Conservation (phyloP, 2,113 vertebrate genomes). For the Nicator chloris region DNA sequence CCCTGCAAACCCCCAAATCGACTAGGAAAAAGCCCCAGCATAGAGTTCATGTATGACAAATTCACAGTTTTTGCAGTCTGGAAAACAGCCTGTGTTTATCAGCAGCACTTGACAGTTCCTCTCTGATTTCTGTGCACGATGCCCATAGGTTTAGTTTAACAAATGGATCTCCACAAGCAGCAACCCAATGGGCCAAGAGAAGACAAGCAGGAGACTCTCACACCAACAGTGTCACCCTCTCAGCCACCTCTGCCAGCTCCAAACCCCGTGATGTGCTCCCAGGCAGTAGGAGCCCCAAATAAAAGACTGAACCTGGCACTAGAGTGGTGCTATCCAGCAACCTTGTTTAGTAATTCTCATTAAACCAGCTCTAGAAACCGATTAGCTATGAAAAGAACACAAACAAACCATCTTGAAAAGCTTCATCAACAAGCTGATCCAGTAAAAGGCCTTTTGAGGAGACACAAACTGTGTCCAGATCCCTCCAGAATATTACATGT, state of each 20-base stretch:
- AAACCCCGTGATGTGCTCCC: too few species aligned
- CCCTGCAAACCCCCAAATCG: not conserved
- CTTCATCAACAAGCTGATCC: not conserved
- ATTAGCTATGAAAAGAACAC: not conserved
- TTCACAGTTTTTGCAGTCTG: not conserved
- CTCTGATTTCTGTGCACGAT: not conserved
- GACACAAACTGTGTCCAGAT: not conserved
- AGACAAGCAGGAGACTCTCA: not conserved
- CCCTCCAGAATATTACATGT: not conserved
- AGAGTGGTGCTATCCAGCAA: not conserved
- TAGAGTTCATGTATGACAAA: not conserved
- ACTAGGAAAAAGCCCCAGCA: not conserved
- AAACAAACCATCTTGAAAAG: not conserved
- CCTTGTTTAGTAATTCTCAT: not conserved
- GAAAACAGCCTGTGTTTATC: not conserved
- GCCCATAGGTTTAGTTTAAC: not conserved
- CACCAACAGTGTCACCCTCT: not conserved
- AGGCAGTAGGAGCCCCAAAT: rapidly evolving
- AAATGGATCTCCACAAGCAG: not conserved
- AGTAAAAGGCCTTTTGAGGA: not conserved
- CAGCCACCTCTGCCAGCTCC: not conserved
- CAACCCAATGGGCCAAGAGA: not conserved
- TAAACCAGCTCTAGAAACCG: not conserved
- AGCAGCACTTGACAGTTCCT: not conserved
- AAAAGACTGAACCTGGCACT: not conserved